phyloP scores from a whole-genome alignment of 2,888 invertebrate species.

The Dendrolimus houi region DNA sequence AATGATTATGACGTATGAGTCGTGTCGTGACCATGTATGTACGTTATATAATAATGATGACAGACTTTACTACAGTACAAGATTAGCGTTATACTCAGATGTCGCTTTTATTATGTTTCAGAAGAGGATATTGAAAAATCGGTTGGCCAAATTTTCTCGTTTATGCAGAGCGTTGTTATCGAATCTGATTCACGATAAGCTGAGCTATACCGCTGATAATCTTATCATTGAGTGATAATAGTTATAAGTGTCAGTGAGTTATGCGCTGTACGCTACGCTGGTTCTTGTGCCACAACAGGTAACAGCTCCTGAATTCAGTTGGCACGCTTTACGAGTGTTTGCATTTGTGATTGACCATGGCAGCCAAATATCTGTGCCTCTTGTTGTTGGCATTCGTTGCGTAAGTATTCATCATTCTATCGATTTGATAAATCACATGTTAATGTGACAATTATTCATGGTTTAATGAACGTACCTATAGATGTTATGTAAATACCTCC shows the following conservation, averaged over 20 bases:
- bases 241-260: slow-evolving; percentile 74
- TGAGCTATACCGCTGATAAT: slow-evolving; percentile 60
- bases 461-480: not conserved
- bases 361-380: slow-evolving; percentile 37
- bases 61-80: not conserved
- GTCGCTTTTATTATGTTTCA: slow-evolving; percentile 12
- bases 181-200: slow-evolving; percentile 68
- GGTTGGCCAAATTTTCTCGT: slow-evolving; percentile 44
- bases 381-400: slow-evolving; percentile 42
- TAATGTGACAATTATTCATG: not conserved
- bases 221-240: slow-evolving; percentile 73
- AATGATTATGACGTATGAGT: not conserved
- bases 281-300: slow-evolving; percentile 52
- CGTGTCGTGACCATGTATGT: not conserved
- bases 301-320: slow-evolving; percentile 44
- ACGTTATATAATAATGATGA: not conserved
- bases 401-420: slow-evolving; percentile 40
- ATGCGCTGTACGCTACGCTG: slow-evolving; percentile 53
- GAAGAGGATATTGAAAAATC: slow-evolving; percentile 38
- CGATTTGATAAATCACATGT: not conserved
- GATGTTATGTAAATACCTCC: not conserved
- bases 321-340: slow-evolving; percentile 33
- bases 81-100: slow-evolving; percentile 4
- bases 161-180: slow-evolving; percentile 59
- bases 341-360: slow-evolving; percentile 47